Percentiles rank a stretch among this genome's conserved stretches.
Conservation (phyloP, 1,140 invertebrate genomes). For the Drosophila ambigua region DNA sequence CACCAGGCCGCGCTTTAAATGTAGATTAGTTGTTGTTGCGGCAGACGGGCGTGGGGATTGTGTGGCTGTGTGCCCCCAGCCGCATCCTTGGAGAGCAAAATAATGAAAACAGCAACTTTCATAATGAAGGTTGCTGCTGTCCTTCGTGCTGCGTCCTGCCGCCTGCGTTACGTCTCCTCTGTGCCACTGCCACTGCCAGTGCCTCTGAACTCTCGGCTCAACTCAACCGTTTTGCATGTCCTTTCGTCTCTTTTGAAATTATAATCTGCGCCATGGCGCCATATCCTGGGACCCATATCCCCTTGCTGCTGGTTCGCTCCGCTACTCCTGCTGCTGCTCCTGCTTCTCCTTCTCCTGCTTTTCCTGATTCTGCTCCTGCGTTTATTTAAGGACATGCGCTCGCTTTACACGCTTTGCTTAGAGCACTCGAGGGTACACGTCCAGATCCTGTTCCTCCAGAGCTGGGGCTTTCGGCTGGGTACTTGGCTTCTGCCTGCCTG, state of each 20-base stretch:
- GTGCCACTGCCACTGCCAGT: not conserved
- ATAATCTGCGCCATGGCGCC: constrained; percentile 79
- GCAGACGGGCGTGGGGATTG: constrained; percentile 38
- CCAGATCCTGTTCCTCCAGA: constrained; percentile 1
- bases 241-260: constrained; percentile 80
- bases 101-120: constrained; percentile 83
- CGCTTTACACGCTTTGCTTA: constrained; percentile 70
- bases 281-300: constrained; percentile 11
- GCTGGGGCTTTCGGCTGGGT: constrained; percentile 5
- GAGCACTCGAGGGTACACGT: constrained; percentile 39
- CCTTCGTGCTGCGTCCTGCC: constrained; percentile 27
- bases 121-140: constrained; percentile 67
- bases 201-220: constrained; percentile 26
- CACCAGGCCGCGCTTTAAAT: constrained; percentile 59
- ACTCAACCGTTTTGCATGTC: constrained; percentile 42
- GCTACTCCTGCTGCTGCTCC: not conserved
- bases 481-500: constrained; percentile 14
- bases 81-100: constrained; percentile 58
- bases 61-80: constrained; percentile 8
- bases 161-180: constrained; percentile 7
- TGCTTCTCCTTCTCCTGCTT: constrained; percentile 22
- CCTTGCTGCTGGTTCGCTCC: not conserved
- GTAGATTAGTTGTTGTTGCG: constrained; percentile 78
- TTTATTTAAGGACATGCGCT: constrained; percentile 74
- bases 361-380: constrained; percentile 30